A percentile compares a stretch with the other conserved stretches of the same genome.
Conservation (phyloP, 2,888 invertebrate genomes). For the Spisula subtruncata region DNA sequence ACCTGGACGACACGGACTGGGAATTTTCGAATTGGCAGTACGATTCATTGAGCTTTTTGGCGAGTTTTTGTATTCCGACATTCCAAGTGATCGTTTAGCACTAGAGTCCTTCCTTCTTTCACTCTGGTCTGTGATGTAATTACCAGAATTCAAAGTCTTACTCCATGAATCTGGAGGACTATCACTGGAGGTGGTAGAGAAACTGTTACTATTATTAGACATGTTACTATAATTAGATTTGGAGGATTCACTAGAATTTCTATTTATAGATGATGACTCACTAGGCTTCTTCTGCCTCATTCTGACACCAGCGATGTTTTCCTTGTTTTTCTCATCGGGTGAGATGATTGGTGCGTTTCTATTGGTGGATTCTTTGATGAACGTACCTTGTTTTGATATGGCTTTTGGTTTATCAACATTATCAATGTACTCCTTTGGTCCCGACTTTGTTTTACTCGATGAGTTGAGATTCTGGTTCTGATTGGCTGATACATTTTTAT, state of each 20-base stretch:
- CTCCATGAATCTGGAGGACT: constrained; percentile 77
- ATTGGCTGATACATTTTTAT: constrained; percentile 22
- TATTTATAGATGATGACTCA: constrained; percentile 56
- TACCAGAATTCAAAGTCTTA: constrained; percentile 78
- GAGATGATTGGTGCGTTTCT: constrained; percentile 77
- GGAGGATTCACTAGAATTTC: constrained; percentile 73
- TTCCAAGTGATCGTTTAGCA: constrained; percentile 54
- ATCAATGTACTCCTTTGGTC: constrained; percentile 33
- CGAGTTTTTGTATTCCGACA: constrained; percentile 51
- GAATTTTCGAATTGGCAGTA: constrained; percentile 63
- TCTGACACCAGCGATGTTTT: constrained; percentile 55
- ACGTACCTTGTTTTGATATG: constrained; percentile 94
- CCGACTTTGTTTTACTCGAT: constrained; percentile 40
- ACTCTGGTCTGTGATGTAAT: constrained; percentile 70
- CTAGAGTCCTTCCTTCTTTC: constrained; percentile 56
- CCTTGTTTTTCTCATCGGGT: constrained; percentile 55
- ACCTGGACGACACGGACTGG: constrained; percentile 73
- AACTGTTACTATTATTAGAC: constrained; percentile 64
- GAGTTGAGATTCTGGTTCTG: constrained; percentile 45
- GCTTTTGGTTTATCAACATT: constrained; percentile 78
- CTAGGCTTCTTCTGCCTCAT: constrained; percentile 70
- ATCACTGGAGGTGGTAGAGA: constrained; percentile 56
- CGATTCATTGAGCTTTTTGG: constrained; percentile 56
- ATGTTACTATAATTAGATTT: constrained; percentile 62
- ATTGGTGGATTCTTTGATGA: constrained; percentile 92